A percentile compares a stretch with the other conserved stretches of the same genome.
These are phyloP conservation scores for Stenurella melanura DNA, from an alignment of 2,888 invertebrate species.

Conservation along the genomic window DNA sequence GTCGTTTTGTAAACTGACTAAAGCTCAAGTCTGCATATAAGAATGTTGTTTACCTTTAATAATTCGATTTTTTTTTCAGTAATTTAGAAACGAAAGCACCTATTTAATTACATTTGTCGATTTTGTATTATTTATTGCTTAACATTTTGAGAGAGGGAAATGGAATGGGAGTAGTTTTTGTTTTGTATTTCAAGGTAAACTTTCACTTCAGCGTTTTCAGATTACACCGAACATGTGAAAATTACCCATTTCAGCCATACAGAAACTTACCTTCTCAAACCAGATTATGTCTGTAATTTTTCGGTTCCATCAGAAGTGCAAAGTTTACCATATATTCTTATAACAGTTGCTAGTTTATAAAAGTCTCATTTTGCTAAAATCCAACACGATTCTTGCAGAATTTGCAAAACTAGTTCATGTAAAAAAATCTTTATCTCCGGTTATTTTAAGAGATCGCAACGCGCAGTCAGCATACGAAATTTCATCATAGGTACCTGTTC, in stretches of 20 bases:
- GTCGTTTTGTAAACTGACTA: constrained; percentile 42
- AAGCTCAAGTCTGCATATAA: constrained; percentile 47
- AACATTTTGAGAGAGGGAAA: constrained; percentile 13
- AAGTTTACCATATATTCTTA: not conserved
- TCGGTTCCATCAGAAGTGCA: too few relatives aligned
- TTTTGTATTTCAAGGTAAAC: constrained; percentile 24
- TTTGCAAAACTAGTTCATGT: not conserved
- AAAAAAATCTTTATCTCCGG: not conserved
- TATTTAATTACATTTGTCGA: constrained; percentile 1
- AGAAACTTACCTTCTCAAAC: not conserved
- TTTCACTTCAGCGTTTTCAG: constrained; percentile 18
- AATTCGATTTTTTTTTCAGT: constrained; percentile 27
- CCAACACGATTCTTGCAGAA: not conserved
- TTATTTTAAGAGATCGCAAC: constrained; percentile 16
- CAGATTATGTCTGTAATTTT: not conserved
- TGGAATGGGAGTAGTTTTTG: not conserved
- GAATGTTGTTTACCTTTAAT: constrained; percentile 51
- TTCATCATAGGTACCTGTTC: not conserved
- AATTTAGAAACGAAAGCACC: constrained; percentile 16
- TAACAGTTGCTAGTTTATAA: not conserved
- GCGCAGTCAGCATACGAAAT: constrained; percentile 26
- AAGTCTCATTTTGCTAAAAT: not conserved
- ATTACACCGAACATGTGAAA: constrained; percentile 1
- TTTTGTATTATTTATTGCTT: constrained; percentile 5
- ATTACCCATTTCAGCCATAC: not conserved